phyloP scores from a whole-genome alignment of 2,888 invertebrate species.

The Dioctria rufipes region DNA sequence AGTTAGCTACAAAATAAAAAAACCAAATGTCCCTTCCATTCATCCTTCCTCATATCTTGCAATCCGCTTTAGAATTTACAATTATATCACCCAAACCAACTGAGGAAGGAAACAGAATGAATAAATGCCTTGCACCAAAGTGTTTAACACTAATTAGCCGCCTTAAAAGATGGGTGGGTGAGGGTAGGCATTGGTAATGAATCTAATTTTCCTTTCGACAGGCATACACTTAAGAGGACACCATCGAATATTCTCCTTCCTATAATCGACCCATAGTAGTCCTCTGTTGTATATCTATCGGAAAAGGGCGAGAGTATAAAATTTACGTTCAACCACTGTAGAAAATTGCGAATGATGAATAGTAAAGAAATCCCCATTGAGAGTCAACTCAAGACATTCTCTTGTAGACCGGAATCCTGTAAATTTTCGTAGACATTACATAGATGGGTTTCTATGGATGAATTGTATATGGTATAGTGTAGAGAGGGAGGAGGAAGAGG shows the following conservation, averaged over 20 bases:
- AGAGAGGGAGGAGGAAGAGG: too few species aligned
- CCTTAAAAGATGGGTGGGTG: conserved; percentile 16
- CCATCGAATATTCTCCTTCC: background rate
- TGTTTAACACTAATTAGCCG: conserved; percentile 51
- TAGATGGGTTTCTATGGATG: conserved; percentile 27
- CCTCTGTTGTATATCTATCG: background rate
- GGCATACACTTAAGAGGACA: conserved; percentile 8
- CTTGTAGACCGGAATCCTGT: conserved; percentile 8
- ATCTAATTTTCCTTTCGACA: conserved; percentile 51
- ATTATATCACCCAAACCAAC: too few species aligned
- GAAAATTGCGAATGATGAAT: conserved; percentile 27
- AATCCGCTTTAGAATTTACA: too few species aligned
- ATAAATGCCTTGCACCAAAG: conserved; percentile 14
- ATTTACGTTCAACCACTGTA: conserved; percentile 32
- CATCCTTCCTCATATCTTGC: too few species aligned
- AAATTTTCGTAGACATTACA: conserved; percentile 23
- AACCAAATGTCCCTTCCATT: too few species aligned
- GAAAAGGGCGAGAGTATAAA: background rate
- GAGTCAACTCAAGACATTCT: conserved; percentile 7
- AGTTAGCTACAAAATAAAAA: too few species aligned
- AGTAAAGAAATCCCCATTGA: conserved; percentile 46
- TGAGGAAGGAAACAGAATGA: background rate
- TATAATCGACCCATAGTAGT: background rate
- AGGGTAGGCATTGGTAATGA: conserved; percentile 51
- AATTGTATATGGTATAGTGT: background rate